Evolutionary conservation across 1,140 invertebrate species (phyloP).

Genomic region (Zophobas atratus): DNA sequence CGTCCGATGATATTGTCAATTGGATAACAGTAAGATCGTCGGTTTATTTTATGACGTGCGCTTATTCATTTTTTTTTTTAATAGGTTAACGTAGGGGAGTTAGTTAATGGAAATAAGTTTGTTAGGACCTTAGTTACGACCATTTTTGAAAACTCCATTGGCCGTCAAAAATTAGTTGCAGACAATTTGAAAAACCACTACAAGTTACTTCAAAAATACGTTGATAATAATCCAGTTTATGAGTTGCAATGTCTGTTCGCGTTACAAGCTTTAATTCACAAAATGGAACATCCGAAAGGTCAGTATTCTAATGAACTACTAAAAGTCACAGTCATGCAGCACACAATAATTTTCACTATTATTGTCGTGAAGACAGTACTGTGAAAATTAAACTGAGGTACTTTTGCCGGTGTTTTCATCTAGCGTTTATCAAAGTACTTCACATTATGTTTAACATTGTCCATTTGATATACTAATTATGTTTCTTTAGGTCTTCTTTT

Average conservation of each 20-base stretch:
- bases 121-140: constrained; percentile 83
- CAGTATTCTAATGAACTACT: constrained; percentile 55
- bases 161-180: constrained; percentile 67
- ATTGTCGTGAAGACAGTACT: constrained; percentile 42
- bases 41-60: constrained; percentile 42
- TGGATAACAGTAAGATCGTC: constrained; percentile 76
- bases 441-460: neutral
- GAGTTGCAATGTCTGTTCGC: constrained; percentile 89
- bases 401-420: neutral
- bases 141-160: constrained; percentile 77
- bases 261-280: constrained; percentile 82
- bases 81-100: constrained; percentile 77
- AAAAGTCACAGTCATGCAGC: constrained; percentile 46
- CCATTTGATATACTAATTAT: neutral
- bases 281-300: constrained; percentile 87
- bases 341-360: constrained; percentile 43
- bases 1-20: constrained; percentile 76
- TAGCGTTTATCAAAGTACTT: constrained; percentile 40
- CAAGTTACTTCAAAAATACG: constrained; percentile 80
- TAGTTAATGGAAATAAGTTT: constrained; percentile 76
- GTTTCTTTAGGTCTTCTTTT: constrained; percentile 69
- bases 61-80: constrained; percentile 43
- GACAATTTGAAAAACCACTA: constrained; percentile 68
- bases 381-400: constrained; percentile 43
- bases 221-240: constrained; percentile 78